These are phyloP conservation scores for Dicaeum eximium DNA, from an alignment of 2,113 vertebrate species.

Conservation along the genomic window DNA sequence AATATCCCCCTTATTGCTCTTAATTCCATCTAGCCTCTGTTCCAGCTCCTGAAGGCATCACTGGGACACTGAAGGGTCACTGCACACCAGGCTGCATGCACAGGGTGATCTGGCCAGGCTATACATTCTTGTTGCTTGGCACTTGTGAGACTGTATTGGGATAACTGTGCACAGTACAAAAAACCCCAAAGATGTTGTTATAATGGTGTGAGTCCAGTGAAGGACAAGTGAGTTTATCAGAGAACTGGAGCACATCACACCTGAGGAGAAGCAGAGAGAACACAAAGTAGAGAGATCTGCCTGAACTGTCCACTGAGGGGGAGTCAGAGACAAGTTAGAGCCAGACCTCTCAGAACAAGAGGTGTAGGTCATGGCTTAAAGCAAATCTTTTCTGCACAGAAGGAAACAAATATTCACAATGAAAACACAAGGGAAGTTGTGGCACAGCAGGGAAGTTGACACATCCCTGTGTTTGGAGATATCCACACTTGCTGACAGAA, in stretches of 20 bases:
- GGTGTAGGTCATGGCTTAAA: background rate
- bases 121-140: background rate
- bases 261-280: background rate
- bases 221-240: background rate
- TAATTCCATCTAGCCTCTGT: too few species aligned
- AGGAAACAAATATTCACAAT: background rate
- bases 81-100: rapidly evolving
- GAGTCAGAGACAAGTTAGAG: background rate
- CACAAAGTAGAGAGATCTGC: background rate
- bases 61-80: background rate
- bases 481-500: background rate
- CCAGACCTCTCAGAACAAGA: background rate
- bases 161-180: background rate
- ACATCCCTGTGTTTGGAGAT: background rate
- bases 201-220: background rate
- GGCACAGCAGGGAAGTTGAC: rapidly evolving
- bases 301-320: background rate
- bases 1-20: too few species aligned
- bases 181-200: background rate
- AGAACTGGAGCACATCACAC: background rate
- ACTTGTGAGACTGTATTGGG: background rate
- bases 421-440: background rate
- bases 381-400: background rate
- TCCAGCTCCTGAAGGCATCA: too few species aligned
- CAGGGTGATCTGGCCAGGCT: rapidly evolving